These are phyloP conservation scores for Chirona hameri DNA, from an alignment of 2,888 invertebrate species.

Conservation along the genomic window DNA sequence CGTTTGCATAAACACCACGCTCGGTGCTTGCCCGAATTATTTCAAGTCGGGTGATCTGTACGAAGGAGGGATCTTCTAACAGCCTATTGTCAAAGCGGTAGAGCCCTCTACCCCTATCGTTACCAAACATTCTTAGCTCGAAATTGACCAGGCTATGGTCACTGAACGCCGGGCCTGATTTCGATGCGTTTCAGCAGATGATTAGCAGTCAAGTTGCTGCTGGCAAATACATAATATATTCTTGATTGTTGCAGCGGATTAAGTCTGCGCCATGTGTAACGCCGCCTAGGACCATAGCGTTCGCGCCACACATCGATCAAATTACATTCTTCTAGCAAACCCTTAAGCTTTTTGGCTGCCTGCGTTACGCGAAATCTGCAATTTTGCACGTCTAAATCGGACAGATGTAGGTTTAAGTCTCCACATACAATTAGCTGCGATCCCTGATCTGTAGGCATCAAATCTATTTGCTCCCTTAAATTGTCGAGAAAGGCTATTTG, in stretches of 20 bases:
- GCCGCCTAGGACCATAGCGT: not conserved
- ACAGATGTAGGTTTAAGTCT: not conserved
- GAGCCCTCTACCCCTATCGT: not conserved
- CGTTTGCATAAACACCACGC: no score
- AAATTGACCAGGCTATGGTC: not conserved
- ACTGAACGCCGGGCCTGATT: not conserved
- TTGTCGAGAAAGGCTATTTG: not conserved
- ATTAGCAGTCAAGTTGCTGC: not conserved
- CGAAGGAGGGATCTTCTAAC: no score
- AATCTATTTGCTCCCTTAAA: not conserved
- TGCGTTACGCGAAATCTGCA: not conserved
- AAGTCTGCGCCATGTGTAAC: not conserved
- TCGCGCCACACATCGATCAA: not conserved
- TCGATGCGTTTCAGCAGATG: not conserved
- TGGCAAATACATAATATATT: not conserved
- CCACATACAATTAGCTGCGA: not conserved
- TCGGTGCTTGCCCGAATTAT: no score
- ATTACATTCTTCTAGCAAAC: not conserved
- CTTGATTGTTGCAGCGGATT: not conserved
- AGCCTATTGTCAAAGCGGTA: no score
- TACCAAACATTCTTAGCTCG: not conserved
- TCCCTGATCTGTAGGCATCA: not conserved
- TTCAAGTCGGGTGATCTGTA: no score
- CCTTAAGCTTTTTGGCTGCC: not conserved
- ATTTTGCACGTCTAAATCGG: not conserved